A percentile compares a stretch with the other conserved stretches of the same genome.
phyloP scores from a whole-genome alignment of 2,888 invertebrate species.

The Noctua janthina region DNA sequence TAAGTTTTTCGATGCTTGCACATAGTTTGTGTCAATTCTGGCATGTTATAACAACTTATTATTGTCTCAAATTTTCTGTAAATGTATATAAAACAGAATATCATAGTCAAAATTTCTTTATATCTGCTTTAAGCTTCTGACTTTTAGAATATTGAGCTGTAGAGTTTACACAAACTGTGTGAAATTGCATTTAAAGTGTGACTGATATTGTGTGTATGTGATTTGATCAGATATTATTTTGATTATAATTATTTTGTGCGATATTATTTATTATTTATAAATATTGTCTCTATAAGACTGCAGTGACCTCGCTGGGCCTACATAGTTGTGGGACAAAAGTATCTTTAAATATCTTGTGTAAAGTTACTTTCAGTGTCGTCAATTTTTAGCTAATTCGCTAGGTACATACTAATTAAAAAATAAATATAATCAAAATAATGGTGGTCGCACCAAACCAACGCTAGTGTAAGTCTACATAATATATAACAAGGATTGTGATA shows the following conservation, averaged over 20 bases:
- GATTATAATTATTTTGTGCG: slow-evolving; percentile 60
- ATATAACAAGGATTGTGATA: slow-evolving; percentile 83
- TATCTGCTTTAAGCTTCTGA: slow-evolving; percentile 27
- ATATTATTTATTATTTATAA: slow-evolving; percentile 54
- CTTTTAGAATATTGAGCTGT: slow-evolving; percentile 15
- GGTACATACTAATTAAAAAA: slow-evolving; percentile 24
- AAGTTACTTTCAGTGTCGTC: slow-evolving; percentile 24
- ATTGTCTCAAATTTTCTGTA: slow-evolving; percentile 13
- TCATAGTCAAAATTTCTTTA: slow-evolving; percentile 5
- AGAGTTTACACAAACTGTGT: slow-evolving; percentile 69
- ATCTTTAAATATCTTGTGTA: slow-evolving; percentile 16
- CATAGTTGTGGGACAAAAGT: slow-evolving; percentile 23
- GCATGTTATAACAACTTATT: slow-evolving; percentile 1
- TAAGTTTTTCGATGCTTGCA: slow-evolving; percentile 72
- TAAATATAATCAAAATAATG: slow-evolving; percentile 70
- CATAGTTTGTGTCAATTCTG: slow-evolving; percentile 71
- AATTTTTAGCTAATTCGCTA: slow-evolving; percentile 37
- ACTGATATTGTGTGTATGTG: slow-evolving; percentile 75
- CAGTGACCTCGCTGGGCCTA: slow-evolving; percentile 18
- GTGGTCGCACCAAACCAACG: slow-evolving; percentile 71
- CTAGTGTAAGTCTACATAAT: slow-evolving; percentile 75
- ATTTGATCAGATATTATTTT: slow-evolving; percentile 67
- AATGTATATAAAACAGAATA: slow-evolving; percentile 8
- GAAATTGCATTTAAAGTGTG: slow-evolving; percentile 72
- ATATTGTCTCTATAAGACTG: slow-evolving; percentile 54